phyloP scores from a whole-genome alignment of 2,888 invertebrate genomes.

The Chalcis sispes region DNA sequence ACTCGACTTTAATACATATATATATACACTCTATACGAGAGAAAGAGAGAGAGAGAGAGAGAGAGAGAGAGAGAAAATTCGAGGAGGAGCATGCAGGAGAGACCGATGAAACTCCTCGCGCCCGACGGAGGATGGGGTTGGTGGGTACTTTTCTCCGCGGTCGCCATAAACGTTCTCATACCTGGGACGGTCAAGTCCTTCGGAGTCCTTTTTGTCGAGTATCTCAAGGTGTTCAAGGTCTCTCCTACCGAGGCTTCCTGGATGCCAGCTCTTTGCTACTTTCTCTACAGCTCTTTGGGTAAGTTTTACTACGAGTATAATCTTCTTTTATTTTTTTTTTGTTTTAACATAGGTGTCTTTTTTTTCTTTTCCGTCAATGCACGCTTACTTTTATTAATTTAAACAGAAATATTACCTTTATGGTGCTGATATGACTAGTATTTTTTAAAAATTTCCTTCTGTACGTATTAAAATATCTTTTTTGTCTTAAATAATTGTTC shows the following conservation, averaged over 20 bases:
- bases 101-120: conserved; percentile 71
- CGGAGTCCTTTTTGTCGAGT: conserved; percentile 90
- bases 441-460: too few species aligned
- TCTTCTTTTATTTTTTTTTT: neutral
- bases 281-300: conserved; percentile 92
- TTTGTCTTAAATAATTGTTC: too few species aligned
- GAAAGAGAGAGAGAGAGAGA: conserved; percentile 13
- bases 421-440: too few species aligned
- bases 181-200: conserved; percentile 93
- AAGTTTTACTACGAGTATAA: conserved; percentile 65
- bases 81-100: conserved; percentile 4
- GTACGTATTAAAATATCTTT: too few species aligned
- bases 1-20: too few species aligned
- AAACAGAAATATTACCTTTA: too few species aligned
- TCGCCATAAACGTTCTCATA: conserved; percentile 88
- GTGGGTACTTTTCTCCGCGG: conserved; percentile 78
- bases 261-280: conserved; percentile 91
- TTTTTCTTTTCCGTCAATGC: too few species aligned
- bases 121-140: conserved; percentile 78
- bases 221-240: conserved; percentile 87
- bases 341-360: conserved; percentile 16
- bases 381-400: too few species aligned
- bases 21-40: too few species aligned
- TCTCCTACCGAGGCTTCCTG: conserved; percentile 86
- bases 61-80: neutral